Conservation (phyloP, 2,113 vertebrate genomes). For the Thalassoma bifasciatum region DNA sequence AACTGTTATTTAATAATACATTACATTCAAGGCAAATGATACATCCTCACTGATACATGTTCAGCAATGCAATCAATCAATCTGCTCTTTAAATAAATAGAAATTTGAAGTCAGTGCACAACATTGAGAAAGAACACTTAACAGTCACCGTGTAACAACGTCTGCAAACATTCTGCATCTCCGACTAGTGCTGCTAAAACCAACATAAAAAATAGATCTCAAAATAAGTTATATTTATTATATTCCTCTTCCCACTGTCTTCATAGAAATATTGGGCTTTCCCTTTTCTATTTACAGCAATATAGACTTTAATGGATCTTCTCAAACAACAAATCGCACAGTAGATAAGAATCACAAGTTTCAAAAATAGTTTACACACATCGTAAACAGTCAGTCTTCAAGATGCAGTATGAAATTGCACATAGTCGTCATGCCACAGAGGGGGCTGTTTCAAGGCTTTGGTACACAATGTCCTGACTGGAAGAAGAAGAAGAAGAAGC, state of each 20-base stretch:
- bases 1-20: conserved; percentile 79
- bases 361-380: conserved; percentile 76
- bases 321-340: conserved; percentile 77
- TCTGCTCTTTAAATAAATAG: conserved; percentile 76
- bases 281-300: conserved; percentile 76
- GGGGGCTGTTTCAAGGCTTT: conserved; percentile 82
- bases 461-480: conserved; percentile 82
- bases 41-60: conserved; percentile 82
- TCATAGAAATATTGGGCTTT: conserved; percentile 79
- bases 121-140: conserved; percentile 83
- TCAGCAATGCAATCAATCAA: conserved; percentile 74
- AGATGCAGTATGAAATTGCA: conserved; percentile 80
- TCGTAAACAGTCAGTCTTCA: conserved; percentile 84
- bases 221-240: conserved; percentile 71
- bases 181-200: conserved; percentile 70
- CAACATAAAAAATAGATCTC: conserved; percentile 82
- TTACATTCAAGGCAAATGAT: conserved; percentile 85
- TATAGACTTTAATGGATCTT: conserved; percentile 68
- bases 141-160: conserved; percentile 82
- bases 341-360: conserved; percentile 72
- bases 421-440: conserved; percentile 73
- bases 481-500: conserved; percentile 65
- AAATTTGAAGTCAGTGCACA: conserved; percentile 81
- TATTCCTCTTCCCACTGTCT: conserved; percentile 55
- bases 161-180: conserved; percentile 75